Conservation (phyloP, 2,113 vertebrate species). For the Rhinichthys klamathensis region DNA sequence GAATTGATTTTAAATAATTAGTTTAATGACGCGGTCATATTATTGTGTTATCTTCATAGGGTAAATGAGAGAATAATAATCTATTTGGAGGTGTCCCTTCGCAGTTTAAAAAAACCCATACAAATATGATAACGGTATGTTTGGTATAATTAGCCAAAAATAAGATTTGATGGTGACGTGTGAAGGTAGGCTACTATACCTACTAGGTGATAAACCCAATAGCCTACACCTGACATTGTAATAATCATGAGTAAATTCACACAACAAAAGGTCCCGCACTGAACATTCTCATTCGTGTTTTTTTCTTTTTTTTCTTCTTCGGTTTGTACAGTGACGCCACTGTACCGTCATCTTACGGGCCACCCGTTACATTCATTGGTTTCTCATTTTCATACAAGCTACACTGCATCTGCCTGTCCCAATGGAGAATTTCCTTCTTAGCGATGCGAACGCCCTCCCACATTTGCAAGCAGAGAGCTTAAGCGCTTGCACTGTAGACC, state of each 20-base stretch:
- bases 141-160: constrained; percentile 1
- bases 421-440: constrained; percentile 57
- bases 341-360: constrained; percentile 70
- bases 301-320: constrained; percentile 61
- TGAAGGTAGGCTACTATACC: background rate
- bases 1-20: background rate
- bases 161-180: background rate
- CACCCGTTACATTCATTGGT: constrained; percentile 62
- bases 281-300: constrained; percentile 62
- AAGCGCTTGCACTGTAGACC: constrained; percentile 7
- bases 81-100: background rate
- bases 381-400: constrained; percentile 71
- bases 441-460: constrained; percentile 32
- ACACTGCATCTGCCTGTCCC: constrained; percentile 67
- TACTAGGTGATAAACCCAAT: background rate
- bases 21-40: background rate
- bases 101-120: background rate
- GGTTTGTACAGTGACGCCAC: constrained; percentile 75
- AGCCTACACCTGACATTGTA: background rate
- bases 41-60: background rate
- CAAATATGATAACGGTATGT: background rate
- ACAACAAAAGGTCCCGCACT: constrained; percentile 44
- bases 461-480: background rate
- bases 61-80: background rate
- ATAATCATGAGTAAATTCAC: constrained; percentile 28